Evolutionary conservation across 2,113 vertebrate species (phyloP).

Genomic region (Baryphthengus martii): DNA sequence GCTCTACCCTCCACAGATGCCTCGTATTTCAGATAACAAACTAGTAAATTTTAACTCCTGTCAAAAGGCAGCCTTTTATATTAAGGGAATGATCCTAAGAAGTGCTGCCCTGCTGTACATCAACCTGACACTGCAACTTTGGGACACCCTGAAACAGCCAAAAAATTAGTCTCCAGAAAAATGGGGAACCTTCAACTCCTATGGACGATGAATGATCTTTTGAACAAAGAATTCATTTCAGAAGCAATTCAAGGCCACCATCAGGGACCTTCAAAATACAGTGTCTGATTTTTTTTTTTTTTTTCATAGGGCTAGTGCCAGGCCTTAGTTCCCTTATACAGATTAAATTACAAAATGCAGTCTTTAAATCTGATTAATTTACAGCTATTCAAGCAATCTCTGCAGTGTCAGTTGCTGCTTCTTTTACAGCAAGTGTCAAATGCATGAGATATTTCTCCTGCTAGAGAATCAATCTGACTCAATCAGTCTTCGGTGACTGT

Average conservation of each 20-base stretch:
- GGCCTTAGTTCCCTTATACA: background rate
- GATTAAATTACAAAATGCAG: conserved; percentile 37
- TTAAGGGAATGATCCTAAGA: background rate
- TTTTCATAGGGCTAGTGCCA: background rate
- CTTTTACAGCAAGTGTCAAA: conserved; percentile 43
- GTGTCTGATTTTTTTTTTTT: background rate
- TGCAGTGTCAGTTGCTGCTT: background rate
- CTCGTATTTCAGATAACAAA: conserved; percentile 4
- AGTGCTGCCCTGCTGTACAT: background rate
- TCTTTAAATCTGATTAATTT: conserved; percentile 62
- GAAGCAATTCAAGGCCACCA: conserved; percentile 36
- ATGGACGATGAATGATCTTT: conserved; percentile 13
- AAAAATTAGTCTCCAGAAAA: background rate
- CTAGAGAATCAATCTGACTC: conserved; percentile 5
- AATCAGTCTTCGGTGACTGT: conserved; percentile 2
- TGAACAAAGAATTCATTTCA: conserved; percentile 43
- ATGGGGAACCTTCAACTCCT: background rate
- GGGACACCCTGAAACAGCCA: conserved; percentile 14
- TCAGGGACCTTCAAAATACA: background rate
- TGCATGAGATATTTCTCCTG: conserved; percentile 34
- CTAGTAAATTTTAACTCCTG: conserved; percentile 37
- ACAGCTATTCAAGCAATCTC: conserved; percentile 41
- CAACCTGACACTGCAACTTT: background rate
- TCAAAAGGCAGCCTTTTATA: background rate
- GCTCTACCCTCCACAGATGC: background rate